Percentiles rank a stretch among this genome's conserved stretches.
Conservation (phyloP, 2,113 vertebrate genomes). For the Apodemus sylvaticus region DNA sequence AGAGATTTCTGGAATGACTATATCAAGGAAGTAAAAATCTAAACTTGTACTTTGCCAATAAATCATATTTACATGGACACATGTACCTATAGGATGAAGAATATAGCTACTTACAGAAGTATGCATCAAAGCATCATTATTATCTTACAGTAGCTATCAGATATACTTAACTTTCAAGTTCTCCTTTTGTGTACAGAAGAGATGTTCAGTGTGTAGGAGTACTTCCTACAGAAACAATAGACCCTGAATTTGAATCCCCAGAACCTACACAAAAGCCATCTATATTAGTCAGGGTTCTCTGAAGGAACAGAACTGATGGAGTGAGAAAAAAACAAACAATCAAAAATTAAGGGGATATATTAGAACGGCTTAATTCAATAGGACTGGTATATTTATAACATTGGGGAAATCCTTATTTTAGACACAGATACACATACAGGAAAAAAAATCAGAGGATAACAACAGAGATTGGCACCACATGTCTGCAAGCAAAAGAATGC, state of each 20-base stretch:
- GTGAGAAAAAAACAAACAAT: neutral
- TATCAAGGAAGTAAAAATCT: neutral
- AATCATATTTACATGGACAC: neutral
- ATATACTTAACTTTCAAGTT: neutral
- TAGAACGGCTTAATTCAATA: neutral
- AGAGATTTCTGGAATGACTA: neutral
- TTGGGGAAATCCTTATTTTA: neutral
- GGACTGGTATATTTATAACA: neutral
- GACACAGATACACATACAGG: neutral
- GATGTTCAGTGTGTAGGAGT: neutral
- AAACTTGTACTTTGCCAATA: neutral
- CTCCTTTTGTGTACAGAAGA: neutral
- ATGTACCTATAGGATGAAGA: neutral
- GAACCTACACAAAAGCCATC: neutral
- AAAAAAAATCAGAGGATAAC: neutral
- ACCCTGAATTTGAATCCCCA: neutral
- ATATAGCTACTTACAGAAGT: neutral
- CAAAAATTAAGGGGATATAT: neutral
- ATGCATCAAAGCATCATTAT: neutral
- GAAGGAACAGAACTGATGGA: neutral
- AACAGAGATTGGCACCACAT: neutral
- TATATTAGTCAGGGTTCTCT: neutral
- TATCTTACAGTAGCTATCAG: neutral
- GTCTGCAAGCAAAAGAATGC: too few relatives aligned
- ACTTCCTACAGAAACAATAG: neutral